These are phyloP conservation scores for Sebastolobus altivelis DNA, from an alignment of 2,797 vertebrate species.

Conservation along the genomic window DNA sequence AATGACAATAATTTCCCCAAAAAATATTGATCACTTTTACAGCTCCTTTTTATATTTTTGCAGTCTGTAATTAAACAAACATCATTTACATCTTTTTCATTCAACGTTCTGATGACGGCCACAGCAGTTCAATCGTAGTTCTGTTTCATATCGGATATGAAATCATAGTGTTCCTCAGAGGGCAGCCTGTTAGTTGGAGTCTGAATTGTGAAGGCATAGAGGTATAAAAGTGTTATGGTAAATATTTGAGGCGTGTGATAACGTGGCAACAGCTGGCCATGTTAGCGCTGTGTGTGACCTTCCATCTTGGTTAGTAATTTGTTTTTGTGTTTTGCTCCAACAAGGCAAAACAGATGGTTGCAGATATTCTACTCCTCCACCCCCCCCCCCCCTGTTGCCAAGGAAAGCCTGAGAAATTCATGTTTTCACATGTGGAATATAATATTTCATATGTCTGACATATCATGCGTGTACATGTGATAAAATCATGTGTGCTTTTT, in stretches of 20 bases:
- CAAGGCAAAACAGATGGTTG: not conserved
- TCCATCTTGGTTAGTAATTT: not conserved
- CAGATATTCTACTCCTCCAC: not conserved
- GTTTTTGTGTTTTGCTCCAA: constrained; percentile 6
- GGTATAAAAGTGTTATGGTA: constrained; percentile 41
- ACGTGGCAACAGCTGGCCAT: not conserved
- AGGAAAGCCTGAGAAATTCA: not conserved
- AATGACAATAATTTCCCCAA: not conserved
- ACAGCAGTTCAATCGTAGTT: constrained; percentile 54
- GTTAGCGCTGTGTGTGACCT: constrained; percentile 3
- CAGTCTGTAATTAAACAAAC: not conserved
- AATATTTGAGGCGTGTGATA: constrained; percentile 43
- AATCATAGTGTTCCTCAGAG: constrained; percentile 39
- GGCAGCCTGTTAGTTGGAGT: constrained; percentile 13
- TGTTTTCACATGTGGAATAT: not conserved
- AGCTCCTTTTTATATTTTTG: not conserved
- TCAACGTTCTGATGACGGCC: not conserved
- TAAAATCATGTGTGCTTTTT: too few relatives aligned
- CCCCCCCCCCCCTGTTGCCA: not conserved
- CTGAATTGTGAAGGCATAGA: constrained; percentile 42
- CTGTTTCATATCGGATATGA: constrained; percentile 47
- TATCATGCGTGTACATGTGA: too few relatives aligned
- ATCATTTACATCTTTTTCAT: not conserved
- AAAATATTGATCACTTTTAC: not conserved
- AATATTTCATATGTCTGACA: too few relatives aligned